These are phyloP conservation scores for Marasmarcha lunaedactyla DNA, from an alignment of 2,888 invertebrate genomes.

Conservation along the genomic window DNA sequence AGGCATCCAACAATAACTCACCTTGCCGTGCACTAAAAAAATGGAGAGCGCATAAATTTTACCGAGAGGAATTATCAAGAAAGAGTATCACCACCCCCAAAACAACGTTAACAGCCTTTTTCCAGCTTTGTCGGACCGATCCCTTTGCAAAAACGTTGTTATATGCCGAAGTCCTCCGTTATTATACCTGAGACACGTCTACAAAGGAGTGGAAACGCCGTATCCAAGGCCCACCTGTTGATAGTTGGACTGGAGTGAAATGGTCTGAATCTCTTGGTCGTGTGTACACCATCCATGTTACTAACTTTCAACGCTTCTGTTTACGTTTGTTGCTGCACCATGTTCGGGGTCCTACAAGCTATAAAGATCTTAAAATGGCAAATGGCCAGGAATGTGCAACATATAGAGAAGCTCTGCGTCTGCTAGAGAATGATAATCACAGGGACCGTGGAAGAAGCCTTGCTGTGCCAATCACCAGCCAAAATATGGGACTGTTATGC, in stretches of 20 bases:
- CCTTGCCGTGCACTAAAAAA: slow-evolving; percentile 14
- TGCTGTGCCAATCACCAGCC: neutral
- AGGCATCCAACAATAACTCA: slow-evolving; percentile 15
- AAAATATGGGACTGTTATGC: neutral
- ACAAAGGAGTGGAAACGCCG: slow-evolving; percentile 15
- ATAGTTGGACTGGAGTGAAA: slow-evolving; percentile 14
- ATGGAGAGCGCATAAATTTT: too few species aligned
- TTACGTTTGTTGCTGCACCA: slow-evolving; percentile 15
- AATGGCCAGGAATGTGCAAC: slow-evolving; percentile 14
- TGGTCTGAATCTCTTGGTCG: slow-evolving; percentile 15
- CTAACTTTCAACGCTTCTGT: slow-evolving; percentile 18
- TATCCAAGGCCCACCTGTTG: slow-evolving; percentile 12
- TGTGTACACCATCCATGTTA: slow-evolving; percentile 18
- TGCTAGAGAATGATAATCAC: too few species aligned
- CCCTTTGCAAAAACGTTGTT: slow-evolving; percentile 17
- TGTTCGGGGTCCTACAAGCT: slow-evolving; percentile 16
- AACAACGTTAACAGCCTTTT: slow-evolving; percentile 16
- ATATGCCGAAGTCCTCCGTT: slow-evolving; percentile 15
- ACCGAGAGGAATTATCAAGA: too few species aligned
- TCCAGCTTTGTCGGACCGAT: slow-evolving; percentile 15
- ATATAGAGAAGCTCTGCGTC: slow-evolving; percentile 16
- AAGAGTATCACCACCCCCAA: slow-evolving; percentile 5
- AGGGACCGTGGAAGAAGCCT: neutral
- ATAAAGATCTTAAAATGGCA: slow-evolving; percentile 13
- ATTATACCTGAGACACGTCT: slow-evolving; percentile 12